Conservation (phyloP, 2,113 vertebrate species). For the Nothocercus nigrocapillus region DNA sequence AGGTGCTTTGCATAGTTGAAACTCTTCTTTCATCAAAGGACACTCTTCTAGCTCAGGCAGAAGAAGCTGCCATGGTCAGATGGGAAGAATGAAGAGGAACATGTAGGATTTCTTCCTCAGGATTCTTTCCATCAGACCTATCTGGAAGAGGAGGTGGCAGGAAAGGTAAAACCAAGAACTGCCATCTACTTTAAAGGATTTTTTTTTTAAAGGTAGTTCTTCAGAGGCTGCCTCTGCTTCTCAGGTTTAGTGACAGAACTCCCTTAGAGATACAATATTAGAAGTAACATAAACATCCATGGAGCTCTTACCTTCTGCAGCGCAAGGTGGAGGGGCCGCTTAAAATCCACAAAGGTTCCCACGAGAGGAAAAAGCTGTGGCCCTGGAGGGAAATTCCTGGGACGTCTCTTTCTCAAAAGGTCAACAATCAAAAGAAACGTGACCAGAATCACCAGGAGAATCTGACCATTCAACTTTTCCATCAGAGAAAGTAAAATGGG, state of each 20-base stretch:
- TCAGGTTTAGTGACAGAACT: neutral
- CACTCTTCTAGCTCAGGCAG: neutral
- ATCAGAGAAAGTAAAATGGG: neutral
- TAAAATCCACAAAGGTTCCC: constrained; percentile 71
- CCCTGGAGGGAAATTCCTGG: constrained; percentile 75
- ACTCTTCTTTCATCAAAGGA: neutral
- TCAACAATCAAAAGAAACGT: constrained; percentile 71
- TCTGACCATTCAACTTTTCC: constrained; percentile 44
- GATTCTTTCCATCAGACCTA: neutral
- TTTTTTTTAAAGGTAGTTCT: neutral
- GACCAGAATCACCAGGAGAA: constrained; percentile 69
- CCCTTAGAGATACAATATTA: neutral
- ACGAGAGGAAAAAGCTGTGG: constrained; percentile 68
- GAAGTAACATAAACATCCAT: neutral
- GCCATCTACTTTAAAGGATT: neutral
- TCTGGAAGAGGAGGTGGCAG: neutral
- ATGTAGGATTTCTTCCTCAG: neutral
- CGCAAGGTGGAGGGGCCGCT: constrained; percentile 37
- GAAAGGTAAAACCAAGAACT: neutral
- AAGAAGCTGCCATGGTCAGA: neutral
- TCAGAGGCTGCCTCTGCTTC: neutral
- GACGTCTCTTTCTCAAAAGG: constrained; percentile 73
- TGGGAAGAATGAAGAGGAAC: neutral
- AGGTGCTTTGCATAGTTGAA: neutral
- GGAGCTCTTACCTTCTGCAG: constrained; percentile 72